Conservation (phyloP, 2,888 invertebrate genomes). For the Rhagonycha lutea region DNA sequence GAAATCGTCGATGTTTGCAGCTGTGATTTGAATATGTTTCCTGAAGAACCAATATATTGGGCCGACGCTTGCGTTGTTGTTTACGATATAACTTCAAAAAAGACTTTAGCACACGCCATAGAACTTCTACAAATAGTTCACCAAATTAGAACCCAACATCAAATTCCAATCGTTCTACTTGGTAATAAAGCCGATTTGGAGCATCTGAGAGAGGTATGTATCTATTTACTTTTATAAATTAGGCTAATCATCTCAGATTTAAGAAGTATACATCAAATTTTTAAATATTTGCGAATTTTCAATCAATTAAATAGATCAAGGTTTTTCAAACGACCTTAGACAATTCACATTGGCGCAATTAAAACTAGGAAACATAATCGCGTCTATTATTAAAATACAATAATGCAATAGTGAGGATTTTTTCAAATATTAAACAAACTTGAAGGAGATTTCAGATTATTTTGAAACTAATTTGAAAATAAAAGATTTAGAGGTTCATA, state of each 20-base stretch:
- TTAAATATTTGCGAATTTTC: neutral
- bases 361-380: neutral
- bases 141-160: slow-evolving; percentile 56
- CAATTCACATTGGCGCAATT: neutral
- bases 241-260: neutral
- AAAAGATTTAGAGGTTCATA: neutral
- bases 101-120: slow-evolving; percentile 71
- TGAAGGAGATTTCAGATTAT: neutral
- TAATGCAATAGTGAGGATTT: neutral
- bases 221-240: neutral
- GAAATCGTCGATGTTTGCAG: slow-evolving; percentile 82
- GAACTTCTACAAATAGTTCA: slow-evolving; percentile 65
- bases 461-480: neutral
- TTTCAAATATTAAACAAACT: neutral
- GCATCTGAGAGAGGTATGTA: slow-evolving; percentile 72
- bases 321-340: neutral
- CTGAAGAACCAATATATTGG: slow-evolving; percentile 70
- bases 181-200: slow-evolving; percentile 82
- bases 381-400: neutral
- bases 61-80: slow-evolving; percentile 79
- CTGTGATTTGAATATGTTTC: slow-evolving; percentile 66
- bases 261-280: neutral
- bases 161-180: slow-evolving; percentile 67
- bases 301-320: neutral
- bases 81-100: slow-evolving; percentile 75